These are phyloP conservation scores for Mamestra configurata DNA, from an alignment of 1,140 invertebrate species.

Conservation along the genomic window DNA sequence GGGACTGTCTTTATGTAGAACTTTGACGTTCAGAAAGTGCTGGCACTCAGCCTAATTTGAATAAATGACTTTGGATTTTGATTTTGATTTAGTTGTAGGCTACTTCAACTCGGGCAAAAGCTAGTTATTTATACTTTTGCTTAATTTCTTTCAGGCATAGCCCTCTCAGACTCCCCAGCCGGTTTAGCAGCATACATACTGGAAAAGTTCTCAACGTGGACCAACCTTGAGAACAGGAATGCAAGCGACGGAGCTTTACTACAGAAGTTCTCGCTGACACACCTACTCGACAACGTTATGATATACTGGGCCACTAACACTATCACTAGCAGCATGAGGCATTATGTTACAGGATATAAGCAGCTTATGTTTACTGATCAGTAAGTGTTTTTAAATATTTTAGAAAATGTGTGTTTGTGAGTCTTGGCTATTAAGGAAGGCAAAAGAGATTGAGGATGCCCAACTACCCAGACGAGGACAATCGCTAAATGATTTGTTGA, in stretches of 20 bases:
- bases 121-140: too few relatives aligned
- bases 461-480: too few relatives aligned
- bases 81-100: too few relatives aligned
- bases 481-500: too few relatives aligned
- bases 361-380: slow-evolving; percentile 57
- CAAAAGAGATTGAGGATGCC: too few relatives aligned
- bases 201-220: slow-evolving; percentile 95
- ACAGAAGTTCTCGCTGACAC: slow-evolving; percentile 90
- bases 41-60: too few relatives aligned
- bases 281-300: slow-evolving; percentile 96
- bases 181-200: slow-evolving; percentile 95
- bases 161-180: slow-evolving; percentile 90
- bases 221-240: slow-evolving; percentile 89
- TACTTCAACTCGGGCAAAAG: too few relatives aligned
- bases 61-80: too few relatives aligned
- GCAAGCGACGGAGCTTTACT: slow-evolving; percentile 92
- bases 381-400: not conserved
- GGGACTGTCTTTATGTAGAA: too few relatives aligned
- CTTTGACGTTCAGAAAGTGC: too few relatives aligned
- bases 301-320: slow-evolving; percentile 94
- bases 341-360: slow-evolving; percentile 90
- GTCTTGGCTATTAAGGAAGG: too few relatives aligned
- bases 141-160: slow-evolving; percentile 86
- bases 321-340: slow-evolving; percentile 92
- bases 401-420: too few relatives aligned